Evolutionary conservation across 2,113 vertebrate species (phyloP), one percentile per base, ranked within the genome.

Genomic region (Riparia riparia): DNA sequence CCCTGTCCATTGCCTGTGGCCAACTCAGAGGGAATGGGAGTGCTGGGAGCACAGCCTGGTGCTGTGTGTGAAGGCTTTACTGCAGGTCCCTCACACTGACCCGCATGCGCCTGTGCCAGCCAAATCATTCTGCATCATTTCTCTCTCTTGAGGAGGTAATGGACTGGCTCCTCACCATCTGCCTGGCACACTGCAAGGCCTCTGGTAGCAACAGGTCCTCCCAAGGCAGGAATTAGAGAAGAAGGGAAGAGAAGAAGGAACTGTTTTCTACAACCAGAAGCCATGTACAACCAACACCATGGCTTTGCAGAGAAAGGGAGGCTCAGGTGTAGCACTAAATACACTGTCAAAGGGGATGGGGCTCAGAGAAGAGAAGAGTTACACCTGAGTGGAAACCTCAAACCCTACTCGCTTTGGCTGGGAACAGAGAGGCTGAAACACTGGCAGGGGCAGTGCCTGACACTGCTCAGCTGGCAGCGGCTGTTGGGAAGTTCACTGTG

Each of bases 51-150:
- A 20, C 32, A 74, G 85, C 32, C 72, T 37, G 69, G 44, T 45
- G 44, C 80, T 91, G 53, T 0, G 0, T 45, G 54, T 0, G 2
- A 70, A 70, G 82, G 74, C 42, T 89, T 72, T 15, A 19, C 78
- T 63, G 93, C 78, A 42, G 81, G 84, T 54, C 56, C 31, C 82
- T 77, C 92, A 70, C 2, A 6, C 82, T 81, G 85, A 70, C 90
- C 90, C 1, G 0, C 2, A 17, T 44, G 56, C 0, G 3, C 60
- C 85, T 28, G 66, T 94, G 93, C 95, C 96, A 97, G 87, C 64
- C 92, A 86, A 90, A 94, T 94, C 93, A 86, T 97, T 95, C 95
- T 86, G 95, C 93, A 92, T 71, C 82, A 96, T 96, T 97, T 95
- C 93, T 88, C 72, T 86, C 93, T 90, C 71, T 0, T 0, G 14